Base-by-base conservation (phyloP, 2,797 vertebrate genomes). In the Sciurus carolinensis region DNA sequence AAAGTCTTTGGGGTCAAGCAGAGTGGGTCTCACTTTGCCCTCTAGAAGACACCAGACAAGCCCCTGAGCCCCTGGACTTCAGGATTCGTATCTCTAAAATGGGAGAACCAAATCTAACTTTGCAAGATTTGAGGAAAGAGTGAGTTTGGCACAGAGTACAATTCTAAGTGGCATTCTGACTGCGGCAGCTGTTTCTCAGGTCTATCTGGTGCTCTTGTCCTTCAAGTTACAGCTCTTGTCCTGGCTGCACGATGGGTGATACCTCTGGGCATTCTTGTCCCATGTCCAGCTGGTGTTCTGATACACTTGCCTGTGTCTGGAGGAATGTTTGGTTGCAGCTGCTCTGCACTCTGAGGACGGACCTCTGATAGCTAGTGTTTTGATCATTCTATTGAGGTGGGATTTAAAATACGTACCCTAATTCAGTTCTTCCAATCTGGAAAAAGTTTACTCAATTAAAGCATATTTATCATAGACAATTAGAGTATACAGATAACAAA, bases 401-500 rank as follows among this genome's bases (percentile, higher is more conserved):
- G 83, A 82, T 92, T 95, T 89, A 94, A 91, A 91, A 59, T 42
- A 72, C 30, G 39, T 11, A 72, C 26, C 33, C 26, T 44, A 50
- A 75, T 36, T 77, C n/a, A 59, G 17, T 79, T 89, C n/a, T 73
- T 95, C 83, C 66, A 90, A 95, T 33, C 24, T 33, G 57, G 76
- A 44, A 80, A 96, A 88, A 88, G 33, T 66, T 87, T 44, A 83
- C 36, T 18, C 30, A 84, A 92, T 92, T 71, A 87, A 69, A 91
- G 22, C 42, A 73, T 47, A 28, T 79, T 94, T 87, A 81, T 84
- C 50, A 82, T 14, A 89, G 83, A 73, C 91, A 95, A 76, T 24
- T 84, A 81, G 66, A 76, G 36, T 81, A 12, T 59, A 44, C 47
- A 75, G 76, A 75, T 66, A 93, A 85, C 57, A 95, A 96, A 87